A percentile compares a stretch with the other conserved stretches of the same genome.
Evolutionary conservation across 2,888 invertebrate genomes (phyloP).

Genomic region (Eupelmus urozonus): DNA sequence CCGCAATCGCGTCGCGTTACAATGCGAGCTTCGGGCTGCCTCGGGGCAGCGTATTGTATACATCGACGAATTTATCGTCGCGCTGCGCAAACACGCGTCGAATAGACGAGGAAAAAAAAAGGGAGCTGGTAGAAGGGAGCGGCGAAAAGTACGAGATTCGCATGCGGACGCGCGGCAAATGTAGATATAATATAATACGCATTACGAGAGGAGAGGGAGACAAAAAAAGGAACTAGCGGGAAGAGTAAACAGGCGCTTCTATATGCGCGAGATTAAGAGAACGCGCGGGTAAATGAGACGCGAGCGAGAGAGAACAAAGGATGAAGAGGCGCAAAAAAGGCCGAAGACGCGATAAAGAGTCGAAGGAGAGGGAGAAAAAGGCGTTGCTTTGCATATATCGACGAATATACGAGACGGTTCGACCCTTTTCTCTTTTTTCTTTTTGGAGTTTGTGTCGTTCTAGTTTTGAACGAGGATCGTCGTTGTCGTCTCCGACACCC

Average conservation of each 20-base stretch:
- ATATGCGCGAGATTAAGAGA: conserved; percentile 4
- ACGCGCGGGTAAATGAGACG: conserved; percentile 57
- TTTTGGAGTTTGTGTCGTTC: conserved; percentile 4
- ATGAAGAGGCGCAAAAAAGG: conserved; percentile 49
- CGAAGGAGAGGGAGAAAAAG: conserved; percentile 31
- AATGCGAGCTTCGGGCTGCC: conserved; percentile 6
- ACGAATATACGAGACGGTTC: conserved; percentile 71
- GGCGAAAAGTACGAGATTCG: not conserved
- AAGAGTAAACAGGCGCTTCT: conserved; percentile 24
- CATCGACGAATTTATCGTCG: conserved; percentile 54
- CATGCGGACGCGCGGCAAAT: conserved; percentile 23
- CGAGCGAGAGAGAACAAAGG: conserved; percentile 58
- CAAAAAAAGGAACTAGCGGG: conserved; percentile 8
- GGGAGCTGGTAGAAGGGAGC: not conserved
- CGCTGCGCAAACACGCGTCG: conserved; percentile 30
- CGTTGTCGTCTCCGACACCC: conserved; percentile 8
- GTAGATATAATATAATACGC: not conserved
- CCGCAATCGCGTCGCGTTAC: conserved; percentile 27
- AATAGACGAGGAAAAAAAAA: not conserved
- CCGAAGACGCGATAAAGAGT: conserved; percentile 54
- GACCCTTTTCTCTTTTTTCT: not conserved
- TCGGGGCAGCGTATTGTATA: conserved; percentile 7
- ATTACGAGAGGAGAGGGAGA: conserved; percentile 20
- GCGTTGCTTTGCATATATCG: conserved; percentile 68
- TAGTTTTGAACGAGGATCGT: conserved; percentile 43